Evolutionary conservation across 2,113 vertebrate species (phyloP).

Genomic region (Mastomys natalensis): DNA sequence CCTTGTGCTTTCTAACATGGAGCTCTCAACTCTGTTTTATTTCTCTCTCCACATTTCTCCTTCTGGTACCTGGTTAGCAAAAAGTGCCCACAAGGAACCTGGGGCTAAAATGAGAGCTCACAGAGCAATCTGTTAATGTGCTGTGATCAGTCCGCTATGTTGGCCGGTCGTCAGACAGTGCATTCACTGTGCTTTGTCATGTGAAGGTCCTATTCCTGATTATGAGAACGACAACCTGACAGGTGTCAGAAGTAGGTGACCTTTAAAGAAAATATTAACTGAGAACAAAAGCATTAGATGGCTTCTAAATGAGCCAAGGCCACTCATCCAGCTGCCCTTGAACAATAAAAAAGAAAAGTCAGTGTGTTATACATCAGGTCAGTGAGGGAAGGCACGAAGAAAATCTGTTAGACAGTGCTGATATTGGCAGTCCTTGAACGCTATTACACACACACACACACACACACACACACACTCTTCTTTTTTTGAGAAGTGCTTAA

Average conservation of each 20-base stretch:
- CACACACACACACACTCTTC: neutral
- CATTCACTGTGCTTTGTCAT: neutral
- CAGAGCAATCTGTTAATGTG: neutral
- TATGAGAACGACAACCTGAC: constrained; percentile 61
- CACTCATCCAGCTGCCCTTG: constrained; percentile 72
- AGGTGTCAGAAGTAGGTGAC: constrained; percentile 75
- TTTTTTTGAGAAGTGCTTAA: constrained; percentile 78
- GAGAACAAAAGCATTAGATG: constrained; percentile 72
- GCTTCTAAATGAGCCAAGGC: constrained; percentile 74
- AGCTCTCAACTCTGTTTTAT: neutral
- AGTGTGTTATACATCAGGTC: constrained; percentile 64
- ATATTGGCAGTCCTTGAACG: constrained; percentile 75
- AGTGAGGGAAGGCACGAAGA: constrained; percentile 73
- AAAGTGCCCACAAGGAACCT: neutral
- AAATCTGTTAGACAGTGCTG: constrained; percentile 74
- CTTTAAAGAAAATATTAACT: constrained; percentile 76
- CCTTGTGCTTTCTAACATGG: constrained; percentile 15
- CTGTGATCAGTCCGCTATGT: neutral
- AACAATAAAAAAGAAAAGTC: constrained; percentile 74
- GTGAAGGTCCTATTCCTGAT: constrained; percentile 38
- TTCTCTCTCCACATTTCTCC: constrained; percentile 14
- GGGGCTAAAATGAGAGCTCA: constrained; percentile 8
- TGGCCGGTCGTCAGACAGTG: neutral
- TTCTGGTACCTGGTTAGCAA: constrained; percentile 3
- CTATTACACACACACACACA: constrained; percentile 28